Percentiles rank a stretch among this genome's conserved stretches.
phyloP scores from a whole-genome alignment of 2,888 invertebrate species.

The Dynastes hyllus region DNA sequence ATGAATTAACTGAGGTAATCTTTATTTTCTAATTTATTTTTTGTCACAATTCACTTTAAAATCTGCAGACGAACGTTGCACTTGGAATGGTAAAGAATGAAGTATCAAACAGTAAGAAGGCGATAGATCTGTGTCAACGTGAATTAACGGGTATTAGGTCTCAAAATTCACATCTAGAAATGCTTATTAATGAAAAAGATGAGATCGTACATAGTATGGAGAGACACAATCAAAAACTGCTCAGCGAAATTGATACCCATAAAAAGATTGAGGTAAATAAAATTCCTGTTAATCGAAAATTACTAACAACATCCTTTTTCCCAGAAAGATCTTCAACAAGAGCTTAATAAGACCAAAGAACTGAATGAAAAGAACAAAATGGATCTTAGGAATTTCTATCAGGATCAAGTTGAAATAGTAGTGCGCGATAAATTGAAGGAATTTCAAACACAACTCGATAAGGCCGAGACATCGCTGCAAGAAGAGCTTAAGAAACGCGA shows the following conservation, averaged over 20 bases:
- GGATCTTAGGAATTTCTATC: conserved; percentile 84
- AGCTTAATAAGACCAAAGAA: conserved; percentile 69
- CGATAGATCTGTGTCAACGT: conserved; percentile 72
- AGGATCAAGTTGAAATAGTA: conserved; percentile 86
- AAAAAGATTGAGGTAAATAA: conserved; percentile 66
- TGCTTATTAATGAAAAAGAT: conserved; percentile 61
- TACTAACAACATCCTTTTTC: background rate
- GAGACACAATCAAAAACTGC: conserved; percentile 65
- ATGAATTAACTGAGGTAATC: conserved; percentile 75
- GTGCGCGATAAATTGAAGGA: conserved; percentile 85
- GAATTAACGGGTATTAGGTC: conserved; percentile 66
- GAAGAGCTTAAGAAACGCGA: conserved; percentile 79
- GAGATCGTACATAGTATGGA: conserved; percentile 61
- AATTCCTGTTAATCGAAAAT: background rate
- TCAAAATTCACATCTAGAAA: conserved; percentile 62
- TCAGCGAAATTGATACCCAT: conserved; percentile 64
- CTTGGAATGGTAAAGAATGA: conserved; percentile 65
- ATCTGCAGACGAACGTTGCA: conserved; percentile 64
- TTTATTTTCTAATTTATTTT: background rate
- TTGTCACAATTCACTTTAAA: background rate
- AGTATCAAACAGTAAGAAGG: conserved; percentile 70
- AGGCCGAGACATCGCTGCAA: conserved; percentile 79
- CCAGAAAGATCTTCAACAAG: conserved; percentile 71
- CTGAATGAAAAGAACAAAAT: conserved; percentile 78
- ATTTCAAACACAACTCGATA: conserved; percentile 84